Conservation (phyloP, 2,797 vertebrate genomes). For the Balearica regulorum region DNA sequence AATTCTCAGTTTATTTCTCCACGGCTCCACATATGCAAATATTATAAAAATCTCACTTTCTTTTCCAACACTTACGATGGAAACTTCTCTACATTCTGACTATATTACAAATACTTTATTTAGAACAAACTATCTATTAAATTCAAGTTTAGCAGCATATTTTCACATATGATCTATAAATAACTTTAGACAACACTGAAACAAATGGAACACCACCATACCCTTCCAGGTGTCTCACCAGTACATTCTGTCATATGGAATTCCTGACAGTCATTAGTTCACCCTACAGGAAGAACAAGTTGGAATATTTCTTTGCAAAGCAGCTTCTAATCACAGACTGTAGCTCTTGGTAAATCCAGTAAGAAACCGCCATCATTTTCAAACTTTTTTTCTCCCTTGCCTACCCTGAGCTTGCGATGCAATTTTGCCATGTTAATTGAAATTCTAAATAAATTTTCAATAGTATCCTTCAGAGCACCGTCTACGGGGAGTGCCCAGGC, state of each 20-base stretch:
- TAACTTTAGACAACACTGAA: not conserved
- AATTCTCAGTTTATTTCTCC: constrained; percentile 35
- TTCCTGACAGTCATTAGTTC: not conserved
- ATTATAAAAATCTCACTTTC: not conserved
- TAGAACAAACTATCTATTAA: not conserved
- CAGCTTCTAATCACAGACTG: not conserved
- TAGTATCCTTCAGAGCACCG: not conserved
- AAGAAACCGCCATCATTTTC: not conserved
- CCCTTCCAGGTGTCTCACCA: not conserved
- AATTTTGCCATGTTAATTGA: not conserved
- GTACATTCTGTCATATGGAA: not conserved
- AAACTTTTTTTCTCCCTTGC: not conserved
- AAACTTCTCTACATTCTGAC: not conserved
- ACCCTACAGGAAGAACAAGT: not conserved
- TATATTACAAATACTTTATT: not conserved
- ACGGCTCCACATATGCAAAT: not conserved
- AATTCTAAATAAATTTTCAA: not conserved
- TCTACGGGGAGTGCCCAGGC: not conserved
- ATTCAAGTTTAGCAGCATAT: not conserved
- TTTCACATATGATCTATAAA: constrained; percentile 22
- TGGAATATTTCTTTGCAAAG: constrained; percentile 12
- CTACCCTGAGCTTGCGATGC: not conserved
- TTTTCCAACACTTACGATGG: not conserved
- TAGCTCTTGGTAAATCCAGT: not conserved
- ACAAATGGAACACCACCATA: not conserved